Base-by-base conservation (phyloP, 2,113 vertebrate species). In the Nothoprocta perdicaria region DNA sequence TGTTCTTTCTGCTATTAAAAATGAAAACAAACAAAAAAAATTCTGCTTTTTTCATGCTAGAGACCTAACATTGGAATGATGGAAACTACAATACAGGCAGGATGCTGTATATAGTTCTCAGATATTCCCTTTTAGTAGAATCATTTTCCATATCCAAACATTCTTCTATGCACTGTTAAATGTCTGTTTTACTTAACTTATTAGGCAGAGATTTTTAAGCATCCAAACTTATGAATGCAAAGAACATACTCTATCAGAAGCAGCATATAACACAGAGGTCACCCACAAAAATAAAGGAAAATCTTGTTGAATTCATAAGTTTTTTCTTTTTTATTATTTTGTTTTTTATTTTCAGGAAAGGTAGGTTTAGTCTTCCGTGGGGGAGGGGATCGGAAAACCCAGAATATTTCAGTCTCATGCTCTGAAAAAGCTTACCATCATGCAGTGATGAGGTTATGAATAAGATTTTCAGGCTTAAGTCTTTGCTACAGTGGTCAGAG, bases 31-130 rank as follows among this genome's bases (percentile, higher is more conserved):
- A 11, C 26, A 24, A 9, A 48, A 69, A 95, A 13, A 46, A 81
- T 94, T 97, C 71, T 4, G 84, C 90, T 67, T 57, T 86, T 14
- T 45, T 77, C 19, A 68, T 77, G 53, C 79, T 85, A 85, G 93
- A 97, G 68, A 74, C 15, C 68, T 94, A 89, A 93, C 93, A 84
- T 89, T 93, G 40, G 31, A 93, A 94, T 89, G 93, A 46, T 84
- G 84, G 88, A 97, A 96, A 96, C 89, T 53, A 88, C 27, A 86
- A 38, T 38, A 38, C 35, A 38, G 35, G 35, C 35, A 38, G 35
- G 35, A 38, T 38, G 35, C 7, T 38, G 35, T 92, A 86, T 80
- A 16, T 83, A 33, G 52, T 94, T 86, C 74, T 90, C 52, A 90
- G 18, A 80, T 62, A 62, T 84, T 88, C 13, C 52, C 65, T 2